Percentiles rank a stretch among this genome's conserved stretches.
Evolutionary conservation across 2,888 invertebrate genomes (phyloP).

Genomic region (Napeogenes sylphis): DNA sequence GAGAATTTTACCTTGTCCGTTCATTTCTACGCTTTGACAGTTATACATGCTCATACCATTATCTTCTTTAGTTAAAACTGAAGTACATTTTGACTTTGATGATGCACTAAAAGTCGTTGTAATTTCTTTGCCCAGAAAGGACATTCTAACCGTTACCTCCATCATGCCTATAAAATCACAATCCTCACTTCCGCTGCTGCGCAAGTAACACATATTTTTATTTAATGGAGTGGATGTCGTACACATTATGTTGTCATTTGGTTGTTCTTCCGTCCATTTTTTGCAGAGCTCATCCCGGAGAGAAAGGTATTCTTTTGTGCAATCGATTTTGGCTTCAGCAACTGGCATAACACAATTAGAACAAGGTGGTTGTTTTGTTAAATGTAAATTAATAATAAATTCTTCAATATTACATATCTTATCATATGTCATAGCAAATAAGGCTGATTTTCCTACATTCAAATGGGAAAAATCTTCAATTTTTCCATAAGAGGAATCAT

Average conservation of each 20-base stretch:
- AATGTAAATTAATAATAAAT: constrained; percentile 53
- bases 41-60: constrained; percentile 69
- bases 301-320: constrained; percentile 52
- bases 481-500: constrained; percentile 62
- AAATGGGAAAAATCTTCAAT: constrained; percentile 56
- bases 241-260: constrained; percentile 61
- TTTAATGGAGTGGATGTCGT: constrained; percentile 63
- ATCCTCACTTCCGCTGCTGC: constrained; percentile 51
- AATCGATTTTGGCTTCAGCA: constrained; percentile 63
- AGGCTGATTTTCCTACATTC: constrained; percentile 65
- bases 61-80: constrained; percentile 57
- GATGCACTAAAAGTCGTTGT: constrained; percentile 63
- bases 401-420: constrained; percentile 64
- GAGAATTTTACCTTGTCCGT: constrained; percentile 64
- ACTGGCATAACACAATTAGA: constrained; percentile 61
- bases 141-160: constrained; percentile 64
- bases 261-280: constrained; percentile 62
- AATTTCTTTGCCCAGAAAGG: constrained; percentile 70
- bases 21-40: constrained; percentile 71
- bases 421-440: constrained; percentile 72
- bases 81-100: constrained; percentile 53
- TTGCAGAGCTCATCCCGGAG: constrained; percentile 62
- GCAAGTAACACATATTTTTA: constrained; percentile 63
- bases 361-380: constrained; percentile 68
- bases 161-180: constrained; percentile 64